Percentiles rank a stretch among this genome's conserved stretches.
These are phyloP conservation scores for Orthosia gothica DNA, from an alignment of 2,888 invertebrate genomes.

Conservation along the genomic window DNA sequence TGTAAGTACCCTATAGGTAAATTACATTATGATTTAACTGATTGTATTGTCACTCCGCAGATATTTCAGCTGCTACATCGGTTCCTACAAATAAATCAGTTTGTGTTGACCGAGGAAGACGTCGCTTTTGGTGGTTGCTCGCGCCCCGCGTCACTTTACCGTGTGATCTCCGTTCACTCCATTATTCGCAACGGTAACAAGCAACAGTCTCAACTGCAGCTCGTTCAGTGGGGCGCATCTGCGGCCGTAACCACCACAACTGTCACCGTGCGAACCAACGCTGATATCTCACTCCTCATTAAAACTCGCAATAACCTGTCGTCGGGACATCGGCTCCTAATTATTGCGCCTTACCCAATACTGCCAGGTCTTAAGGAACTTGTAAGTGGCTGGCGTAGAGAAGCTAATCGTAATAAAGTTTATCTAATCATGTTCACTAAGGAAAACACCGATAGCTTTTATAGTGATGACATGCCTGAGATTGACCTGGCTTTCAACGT, in stretches of 20 bases:
- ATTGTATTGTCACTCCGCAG: constrained; percentile 36
- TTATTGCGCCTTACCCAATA: constrained; percentile 67
- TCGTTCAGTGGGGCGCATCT: constrained; percentile 59
- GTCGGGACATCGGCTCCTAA: constrained; percentile 57
- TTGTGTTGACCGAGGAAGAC: constrained; percentile 60
- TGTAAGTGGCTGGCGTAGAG: constrained; percentile 67
- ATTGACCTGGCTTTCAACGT: constrained; percentile 63
- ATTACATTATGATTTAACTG: not conserved
- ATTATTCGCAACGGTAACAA: constrained; percentile 31
- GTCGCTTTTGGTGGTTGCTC: not conserved
- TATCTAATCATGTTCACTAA: constrained; percentile 59
- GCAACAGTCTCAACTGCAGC: constrained; percentile 53
- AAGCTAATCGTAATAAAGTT: constrained; percentile 60
- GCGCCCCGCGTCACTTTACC: constrained; percentile 51
- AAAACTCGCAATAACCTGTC: constrained; percentile 53
- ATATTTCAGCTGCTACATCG: constrained; percentile 52
- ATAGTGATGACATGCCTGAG: constrained; percentile 44
- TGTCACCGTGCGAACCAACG: constrained; percentile 58
- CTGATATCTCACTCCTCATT: constrained; percentile 62
- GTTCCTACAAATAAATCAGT: constrained; percentile 52
- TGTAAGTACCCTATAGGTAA: not conserved
- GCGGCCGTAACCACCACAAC: constrained; percentile 44
- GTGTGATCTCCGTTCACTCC: constrained; percentile 50
- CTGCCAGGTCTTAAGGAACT: constrained; percentile 65
- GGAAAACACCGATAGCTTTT: constrained; percentile 39